Evolutionary conservation across 2,113 vertebrate genomes (phyloP).

Genomic region (Tauraco erythrolophus): DNA sequence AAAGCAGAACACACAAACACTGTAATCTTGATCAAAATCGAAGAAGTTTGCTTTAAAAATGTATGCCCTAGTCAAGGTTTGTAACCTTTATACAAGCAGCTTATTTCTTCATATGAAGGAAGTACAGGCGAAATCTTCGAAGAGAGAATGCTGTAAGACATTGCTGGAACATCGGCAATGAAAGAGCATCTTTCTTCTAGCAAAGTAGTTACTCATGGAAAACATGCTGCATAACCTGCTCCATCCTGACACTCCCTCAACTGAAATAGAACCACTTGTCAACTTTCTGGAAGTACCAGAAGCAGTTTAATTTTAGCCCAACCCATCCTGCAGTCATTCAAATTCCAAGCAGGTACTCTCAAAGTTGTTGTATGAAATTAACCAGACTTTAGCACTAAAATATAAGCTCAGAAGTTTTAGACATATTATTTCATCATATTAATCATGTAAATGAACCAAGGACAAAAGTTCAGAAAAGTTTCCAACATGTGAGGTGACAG

Average conservation of each 20-base stretch:
- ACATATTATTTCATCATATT: neutral
- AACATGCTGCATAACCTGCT: neutral
- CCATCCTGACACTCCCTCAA: neutral
- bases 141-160: neutral
- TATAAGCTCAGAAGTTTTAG: neutral
- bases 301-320: neutral
- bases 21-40: neutral
- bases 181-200: neutral
- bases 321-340: rapidly evolving
- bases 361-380: neutral
- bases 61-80: neutral
- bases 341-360: neutral
- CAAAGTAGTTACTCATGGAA: neutral
- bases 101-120: neutral
- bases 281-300: neutral
- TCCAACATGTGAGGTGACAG: no score
- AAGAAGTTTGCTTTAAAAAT: neutral
- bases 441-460: neutral
- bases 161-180: neutral
- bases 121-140: neutral
- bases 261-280: neutral
- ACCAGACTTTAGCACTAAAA: neutral
- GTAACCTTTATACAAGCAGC: neutral
- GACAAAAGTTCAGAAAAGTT: neutral
- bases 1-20: neutral